Percentiles rank a stretch among this genome's conserved stretches.
These are phyloP conservation scores for Sebastes melanostomus DNA, from an alignment of 2,797 vertebrate species.

Conservation along the genomic window DNA sequence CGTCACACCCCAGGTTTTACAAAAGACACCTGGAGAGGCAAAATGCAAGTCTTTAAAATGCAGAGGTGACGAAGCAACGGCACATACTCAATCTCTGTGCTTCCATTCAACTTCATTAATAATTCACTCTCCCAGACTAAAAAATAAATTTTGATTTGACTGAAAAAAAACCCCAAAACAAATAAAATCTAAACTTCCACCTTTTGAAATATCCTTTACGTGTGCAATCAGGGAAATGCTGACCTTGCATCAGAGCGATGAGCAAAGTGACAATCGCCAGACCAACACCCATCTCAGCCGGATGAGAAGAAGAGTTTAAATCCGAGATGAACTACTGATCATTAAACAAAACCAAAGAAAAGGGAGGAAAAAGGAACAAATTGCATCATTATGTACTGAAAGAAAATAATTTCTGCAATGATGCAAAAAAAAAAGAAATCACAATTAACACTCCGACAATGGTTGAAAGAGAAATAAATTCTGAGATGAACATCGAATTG, in stretches of 20 bases:
- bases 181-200: neutral
- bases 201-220: neutral
- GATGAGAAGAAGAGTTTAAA: neutral
- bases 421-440: neutral
- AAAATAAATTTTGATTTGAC: neutral
- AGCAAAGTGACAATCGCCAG: neutral
- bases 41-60: neutral
- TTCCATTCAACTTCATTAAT: neutral
- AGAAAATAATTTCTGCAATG: neutral
- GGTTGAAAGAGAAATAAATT: neutral
- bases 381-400: neutral
- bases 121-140: neutral
- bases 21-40: neutral
- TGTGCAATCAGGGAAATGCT: neutral
- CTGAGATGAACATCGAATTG: neutral
- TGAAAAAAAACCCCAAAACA: neutral
- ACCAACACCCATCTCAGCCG: conserved; percentile 6
- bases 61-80: neutral
- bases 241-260: conserved; percentile 25
- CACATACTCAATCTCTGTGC: neutral
- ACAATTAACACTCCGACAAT: neutral
- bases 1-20: neutral
- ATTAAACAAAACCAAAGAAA: neutral
- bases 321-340: neutral
- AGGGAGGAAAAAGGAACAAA: neutral